Evolutionary conservation across 2,113 vertebrate species (phyloP), one percentile per base, ranked within the genome.

Genomic region (Chloropsis cyanopogon): DNA sequence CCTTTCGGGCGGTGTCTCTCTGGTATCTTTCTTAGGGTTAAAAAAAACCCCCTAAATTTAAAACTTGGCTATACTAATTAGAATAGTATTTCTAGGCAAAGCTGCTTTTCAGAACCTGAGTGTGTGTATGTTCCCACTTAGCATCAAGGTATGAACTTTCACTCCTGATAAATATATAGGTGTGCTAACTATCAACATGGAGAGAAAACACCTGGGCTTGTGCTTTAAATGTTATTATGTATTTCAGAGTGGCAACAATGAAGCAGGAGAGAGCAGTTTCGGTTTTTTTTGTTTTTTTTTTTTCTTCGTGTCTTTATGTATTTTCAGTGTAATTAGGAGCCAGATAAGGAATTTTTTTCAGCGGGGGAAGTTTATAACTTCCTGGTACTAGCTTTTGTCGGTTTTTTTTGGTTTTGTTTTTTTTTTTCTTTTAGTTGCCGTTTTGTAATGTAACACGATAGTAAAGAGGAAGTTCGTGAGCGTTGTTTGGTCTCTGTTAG

Each of bases 311-410:
- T 78, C 25, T 89, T 53, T 42, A 37, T 68, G 3, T 88, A 7
- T 92, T 97, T 97, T 93, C 69, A 53, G 70, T 66, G 91, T 93
- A 94, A 83, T 90, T 95, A 84, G 78, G 82, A 95, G 94, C 90
- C 21, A 88, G 85, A 66, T 50, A 91, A 94, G 94, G 88, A 96
- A 76, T 94, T 93, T 97, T 97, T 68, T 95, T 93, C 44, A 72
- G 47, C 14, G 61, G 89, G 85, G 92, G 95, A 95, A 97, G 88
- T 97, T 96, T 63, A 56, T 86, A 93, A 93, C 95, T 97, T 97
- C 96, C 95, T 96, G 96, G 96, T 97, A 93, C 90, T 90, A 37
- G 85, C 59, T 90, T 91, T 90, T 88, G 41, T 91, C 82, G 39
- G 33, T 12, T 25, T 17, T 37, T 25, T 50, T 66, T 26, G 13